Evolutionary conservation across 2,888 invertebrate genomes (phyloP), one percentile per base, ranked within the genome.

Genomic region (Pegoplata infirma): DNA sequence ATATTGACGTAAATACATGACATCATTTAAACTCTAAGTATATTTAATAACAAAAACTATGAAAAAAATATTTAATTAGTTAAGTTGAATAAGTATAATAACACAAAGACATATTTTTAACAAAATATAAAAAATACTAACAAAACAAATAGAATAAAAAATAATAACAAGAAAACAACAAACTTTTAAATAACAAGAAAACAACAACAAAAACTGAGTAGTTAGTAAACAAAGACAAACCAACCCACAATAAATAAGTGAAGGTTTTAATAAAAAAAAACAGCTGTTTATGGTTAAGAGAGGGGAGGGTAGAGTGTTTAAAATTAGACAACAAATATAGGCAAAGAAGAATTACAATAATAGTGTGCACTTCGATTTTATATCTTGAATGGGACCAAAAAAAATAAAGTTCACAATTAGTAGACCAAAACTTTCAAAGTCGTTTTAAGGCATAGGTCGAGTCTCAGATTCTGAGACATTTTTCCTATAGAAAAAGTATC

Each of bases 41-140:
- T 55, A n/a, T 58, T 49, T 14, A 1, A 32, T 16, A 66, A 58
- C 17, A 40, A 25, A 49, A 58, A 49, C 8, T 64, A 16, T 32
- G 19, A 14, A 32, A 40, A 56, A 32, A 16, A 47, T 4, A 17
- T 46, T 49, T 6, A 47, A 44, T 55, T n/a, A 32, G 46, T 36
- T 28, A 16, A 51, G 12, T 21, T 8, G 47, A 47, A 25, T 47
- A 10, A 36, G 10, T 23, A 12, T 8, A 40, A 40, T 16, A 56
- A 61, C 40, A 75, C 23, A 36, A 44, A 63, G 56, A 28, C 44
- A 68, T 17, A 51, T 14, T 25, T 69, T 53, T 36, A n/a, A n/a
- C n/a, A n/a, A n/a, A 3, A 36, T 49, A 10, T 59, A 25, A 59
- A 16, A n/a, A n/a, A n/a, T n/a, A 5, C 4, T n/a, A 36, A 49